phyloP scores from a whole-genome alignment of 2,797 vertebrate species.

The Semotilus atromaculatus region DNA sequence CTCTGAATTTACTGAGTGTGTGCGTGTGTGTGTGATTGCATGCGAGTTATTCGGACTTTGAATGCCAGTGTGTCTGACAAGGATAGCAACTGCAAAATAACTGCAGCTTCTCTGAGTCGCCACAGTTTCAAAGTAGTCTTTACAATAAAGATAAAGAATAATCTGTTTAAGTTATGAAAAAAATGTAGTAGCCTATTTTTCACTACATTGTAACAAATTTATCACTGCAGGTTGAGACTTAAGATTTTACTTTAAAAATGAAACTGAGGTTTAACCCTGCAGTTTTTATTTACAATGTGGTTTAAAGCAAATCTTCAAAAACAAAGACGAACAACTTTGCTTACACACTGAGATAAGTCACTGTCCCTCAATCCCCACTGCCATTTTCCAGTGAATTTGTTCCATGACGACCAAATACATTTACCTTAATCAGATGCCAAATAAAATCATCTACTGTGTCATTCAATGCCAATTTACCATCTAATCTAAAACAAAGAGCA shows the following conservation, averaged over 20 bases:
- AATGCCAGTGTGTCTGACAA: slow-evolving; percentile 58
- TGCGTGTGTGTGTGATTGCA: slow-evolving; percentile 62
- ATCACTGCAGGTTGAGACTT: not conserved
- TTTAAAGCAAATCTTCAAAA: not conserved
- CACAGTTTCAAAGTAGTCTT: slow-evolving; percentile 18
- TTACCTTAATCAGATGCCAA: slow-evolving; percentile 8
- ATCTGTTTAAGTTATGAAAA: not conserved
- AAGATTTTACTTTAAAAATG: not conserved
- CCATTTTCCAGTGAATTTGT: slow-evolving; percentile 30
- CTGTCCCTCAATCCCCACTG: slow-evolving; percentile 4
- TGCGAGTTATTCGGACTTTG: slow-evolving; percentile 81
- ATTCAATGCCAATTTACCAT: not conserved
- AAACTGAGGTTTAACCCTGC: not conserved
- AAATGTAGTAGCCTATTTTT: not conserved
- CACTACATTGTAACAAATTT: not conserved
- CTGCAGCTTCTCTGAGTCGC: slow-evolving; percentile 26
- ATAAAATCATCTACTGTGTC: slow-evolving; percentile 3
- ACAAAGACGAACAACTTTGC: not conserved
- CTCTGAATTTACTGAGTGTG: slow-evolving; percentile 67
- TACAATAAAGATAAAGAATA: not conserved
- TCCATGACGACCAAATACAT: slow-evolving; percentile 41
- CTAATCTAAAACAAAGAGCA: not conserved
- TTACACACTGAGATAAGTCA: slow-evolving; percentile 24
- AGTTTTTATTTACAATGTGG: not conserved
- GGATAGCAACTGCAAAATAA: slow-evolving; percentile 40